Base-by-base conservation (phyloP, 2,113 vertebrate genomes). In the Podarcis raffonei region DNA sequence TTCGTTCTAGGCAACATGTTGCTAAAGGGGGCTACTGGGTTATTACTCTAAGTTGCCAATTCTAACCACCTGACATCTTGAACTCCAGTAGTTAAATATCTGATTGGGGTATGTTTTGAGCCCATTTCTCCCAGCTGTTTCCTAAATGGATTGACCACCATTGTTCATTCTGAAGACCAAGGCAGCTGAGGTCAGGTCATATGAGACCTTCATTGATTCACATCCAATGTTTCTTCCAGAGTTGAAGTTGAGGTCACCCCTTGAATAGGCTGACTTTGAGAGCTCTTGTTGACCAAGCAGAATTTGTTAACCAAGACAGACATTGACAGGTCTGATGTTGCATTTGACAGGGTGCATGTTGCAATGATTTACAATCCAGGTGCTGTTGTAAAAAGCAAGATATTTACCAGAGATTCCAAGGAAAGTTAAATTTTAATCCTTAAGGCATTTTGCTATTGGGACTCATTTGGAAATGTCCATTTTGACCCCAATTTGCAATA, bases 281-380 rank as follows among this genome's bases (percentile, higher is more conserved):
- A 92, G 89, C 0, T 53, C 48, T 93, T 91, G 90, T 95, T 94
- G 94, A 93, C 90, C 95, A 92, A 95, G 94, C 81, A 79, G 87
- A 92, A 95, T 91, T 95, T 92, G 85, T 94, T 89, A 88, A 84
- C 87, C 76, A 86, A 90, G 95, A 93, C 83, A 89, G 93, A 94
- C 93, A 95, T 92, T 96, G 95, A 95, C 95, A 94, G 86, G 85
- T 77, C 89, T 90, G 93, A 94, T 93, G 53, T 74, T 71, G 48
- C 25, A 39, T 81, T 74, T 81, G 86, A 87, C 94, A 92, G 92
- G 93, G 93, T 93, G 32, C 94, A 96, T 95, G 95, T 75, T 94
- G 88, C 94, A 87, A 37, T 94, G 96, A 96, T 96, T 95, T 97
- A 96, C 89, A 72, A 77, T 95, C 94, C 96, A 97, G 96, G 95